These are phyloP conservation scores for Microcebus ravelobensis DNA, from an alignment of 2,113 vertebrate species.

Conservation along the genomic window DNA sequence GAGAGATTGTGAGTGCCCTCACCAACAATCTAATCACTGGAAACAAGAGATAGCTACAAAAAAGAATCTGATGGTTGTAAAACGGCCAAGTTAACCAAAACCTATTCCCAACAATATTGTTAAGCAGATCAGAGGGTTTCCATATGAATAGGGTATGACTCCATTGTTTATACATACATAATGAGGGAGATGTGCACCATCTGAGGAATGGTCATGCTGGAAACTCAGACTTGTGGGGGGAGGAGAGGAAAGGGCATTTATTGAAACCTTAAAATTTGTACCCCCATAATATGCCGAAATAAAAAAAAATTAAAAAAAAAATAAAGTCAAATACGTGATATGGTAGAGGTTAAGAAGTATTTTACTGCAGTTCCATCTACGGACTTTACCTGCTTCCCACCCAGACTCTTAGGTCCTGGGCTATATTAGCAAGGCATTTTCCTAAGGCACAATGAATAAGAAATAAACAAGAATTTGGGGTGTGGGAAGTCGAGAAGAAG, in stretches of 20 bases:
- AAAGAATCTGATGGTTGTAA: not conserved
- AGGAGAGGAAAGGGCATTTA: too few species aligned
- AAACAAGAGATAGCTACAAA: not conserved
- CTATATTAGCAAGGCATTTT: not conserved
- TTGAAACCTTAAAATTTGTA: too few species aligned
- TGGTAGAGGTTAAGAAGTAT: not conserved
- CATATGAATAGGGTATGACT: not conserved
- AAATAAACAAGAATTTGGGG: not conserved
- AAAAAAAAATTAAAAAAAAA: too few species aligned
- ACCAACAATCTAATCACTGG: not conserved
- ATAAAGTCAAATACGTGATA: not conserved
- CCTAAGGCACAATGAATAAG: not conserved
- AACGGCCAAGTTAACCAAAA: not conserved
- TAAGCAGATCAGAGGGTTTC: not conserved
- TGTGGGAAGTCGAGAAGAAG: not conserved
- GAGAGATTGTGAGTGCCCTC: not conserved
- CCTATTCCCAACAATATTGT: not conserved
- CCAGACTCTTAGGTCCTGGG: not conserved
- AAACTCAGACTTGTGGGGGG: too few species aligned
- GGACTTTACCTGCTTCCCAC: not conserved
- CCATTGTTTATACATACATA: not conserved
- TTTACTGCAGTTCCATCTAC: not conserved
- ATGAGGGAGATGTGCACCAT: too few species aligned
- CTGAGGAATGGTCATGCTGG: too few species aligned
- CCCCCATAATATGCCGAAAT: too few species aligned